Evolutionary conservation across 2,113 vertebrate genomes (phyloP).

Genomic region (Coturnix japonica): DNA sequence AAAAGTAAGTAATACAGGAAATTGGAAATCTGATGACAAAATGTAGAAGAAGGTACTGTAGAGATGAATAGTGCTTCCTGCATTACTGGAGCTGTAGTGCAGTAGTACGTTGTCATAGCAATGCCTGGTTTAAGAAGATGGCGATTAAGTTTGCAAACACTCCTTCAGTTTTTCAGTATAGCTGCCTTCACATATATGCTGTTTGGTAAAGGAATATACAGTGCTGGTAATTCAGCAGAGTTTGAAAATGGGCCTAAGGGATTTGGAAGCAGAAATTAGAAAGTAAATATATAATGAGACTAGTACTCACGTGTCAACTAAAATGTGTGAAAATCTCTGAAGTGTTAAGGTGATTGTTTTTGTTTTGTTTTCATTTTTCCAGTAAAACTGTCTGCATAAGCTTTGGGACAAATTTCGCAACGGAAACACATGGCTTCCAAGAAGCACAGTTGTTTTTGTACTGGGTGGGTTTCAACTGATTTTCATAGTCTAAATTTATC

Average conservation of each 20-base stretch:
- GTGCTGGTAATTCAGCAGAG: not conserved
- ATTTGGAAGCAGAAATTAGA: constrained; percentile 36
- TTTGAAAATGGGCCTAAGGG: constrained; percentile 40
- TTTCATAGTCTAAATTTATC: not conserved
- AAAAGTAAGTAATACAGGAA: not conserved
- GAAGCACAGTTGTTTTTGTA: not conserved
- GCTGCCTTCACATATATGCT: not conserved
- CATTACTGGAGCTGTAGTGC: not conserved
- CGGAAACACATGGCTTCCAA: not conserved
- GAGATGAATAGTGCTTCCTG: not conserved
- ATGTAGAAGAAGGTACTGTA: not conserved
- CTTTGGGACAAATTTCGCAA: not conserved
- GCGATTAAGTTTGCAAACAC: constrained; percentile 47
- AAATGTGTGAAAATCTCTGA: not conserved
- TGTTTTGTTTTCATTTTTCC: not conserved
- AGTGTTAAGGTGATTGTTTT: not conserved
- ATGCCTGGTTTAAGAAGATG: constrained; percentile 36
- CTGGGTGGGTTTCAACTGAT: not conserved
- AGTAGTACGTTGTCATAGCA: constrained; percentile 18
- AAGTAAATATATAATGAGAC: constrained; percentile 24
- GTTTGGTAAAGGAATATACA: not conserved
- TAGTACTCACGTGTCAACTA: not conserved
- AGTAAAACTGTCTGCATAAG: not conserved
- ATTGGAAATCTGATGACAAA: constrained; percentile 2
- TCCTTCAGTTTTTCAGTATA: constrained; percentile 16